A percentile compares a stretch with the other conserved stretches of the same genome.
Conservation (phyloP, 1,140 invertebrate species). For the Rhizoglyphus robini region DNA sequence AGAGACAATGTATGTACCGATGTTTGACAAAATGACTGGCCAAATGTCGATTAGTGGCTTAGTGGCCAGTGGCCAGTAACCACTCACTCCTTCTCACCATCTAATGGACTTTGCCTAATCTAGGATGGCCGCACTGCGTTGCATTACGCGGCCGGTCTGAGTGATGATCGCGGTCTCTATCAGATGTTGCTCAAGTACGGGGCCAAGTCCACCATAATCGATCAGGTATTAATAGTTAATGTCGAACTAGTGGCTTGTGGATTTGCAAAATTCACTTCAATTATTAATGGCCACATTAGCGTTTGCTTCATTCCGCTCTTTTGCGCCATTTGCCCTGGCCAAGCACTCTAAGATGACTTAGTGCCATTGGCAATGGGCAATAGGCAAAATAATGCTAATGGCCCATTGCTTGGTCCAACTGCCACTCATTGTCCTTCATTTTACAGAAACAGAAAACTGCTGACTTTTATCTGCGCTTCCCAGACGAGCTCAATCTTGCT, state of each 20-base stretch:
- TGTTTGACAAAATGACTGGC: not conserved
- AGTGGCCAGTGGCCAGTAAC: too few relatives aligned
- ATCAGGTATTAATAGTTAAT: conserved; percentile 19
- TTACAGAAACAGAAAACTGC: conserved; percentile 45
- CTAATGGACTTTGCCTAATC: conserved; percentile 6
- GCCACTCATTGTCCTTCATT: not conserved
- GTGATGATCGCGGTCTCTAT: conserved; percentile 46
- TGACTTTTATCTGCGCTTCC: conserved; percentile 50
- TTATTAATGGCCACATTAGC: not conserved
- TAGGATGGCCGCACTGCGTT: conserved; percentile 60
- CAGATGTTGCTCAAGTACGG: conserved; percentile 49
- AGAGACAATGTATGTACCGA: conserved; percentile 25
- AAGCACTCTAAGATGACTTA: not conserved
- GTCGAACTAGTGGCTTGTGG: not conserved
- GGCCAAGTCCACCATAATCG: conserved; percentile 31
- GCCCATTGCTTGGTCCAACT: not conserved
- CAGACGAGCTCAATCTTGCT: conserved; percentile 30
- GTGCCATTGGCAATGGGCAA: too few relatives aligned
- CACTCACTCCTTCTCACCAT: too few relatives aligned
- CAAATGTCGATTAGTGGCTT: not conserved
- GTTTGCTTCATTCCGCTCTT: not conserved
- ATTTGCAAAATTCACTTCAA: not conserved
- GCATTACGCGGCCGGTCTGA: conserved; percentile 57
- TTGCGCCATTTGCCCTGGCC: too few relatives aligned
- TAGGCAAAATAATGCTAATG: not conserved